Conservation (phyloP, 2,113 vertebrate genomes). For the Dromiciops gliroides region DNA sequence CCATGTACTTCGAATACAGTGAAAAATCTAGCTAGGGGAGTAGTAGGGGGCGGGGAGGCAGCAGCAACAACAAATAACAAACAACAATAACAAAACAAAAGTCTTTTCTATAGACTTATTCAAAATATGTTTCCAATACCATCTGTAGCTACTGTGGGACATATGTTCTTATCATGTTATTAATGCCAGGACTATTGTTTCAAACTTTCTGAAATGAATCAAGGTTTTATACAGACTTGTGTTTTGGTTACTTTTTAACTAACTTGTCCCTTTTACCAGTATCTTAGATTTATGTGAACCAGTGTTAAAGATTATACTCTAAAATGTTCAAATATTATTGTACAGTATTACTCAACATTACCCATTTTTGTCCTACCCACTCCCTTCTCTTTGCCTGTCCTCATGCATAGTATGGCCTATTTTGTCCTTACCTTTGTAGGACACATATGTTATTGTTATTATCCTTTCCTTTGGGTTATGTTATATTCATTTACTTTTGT, state of each 20-base stretch:
- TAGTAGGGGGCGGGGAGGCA: no score
- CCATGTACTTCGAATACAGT: slow-evolving; percentile 21
- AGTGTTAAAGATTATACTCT: neutral
- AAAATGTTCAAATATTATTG: neutral
- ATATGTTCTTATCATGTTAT: neutral
- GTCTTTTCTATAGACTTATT: neutral
- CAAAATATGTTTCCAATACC: neutral
- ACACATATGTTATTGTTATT: accelerated
- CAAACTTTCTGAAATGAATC: neutral
- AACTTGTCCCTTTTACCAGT: neutral
- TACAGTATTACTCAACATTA: neutral
- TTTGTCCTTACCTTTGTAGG: neutral
- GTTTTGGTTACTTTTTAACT: neutral
- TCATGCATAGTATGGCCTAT: neutral
- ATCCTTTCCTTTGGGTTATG: neutral
- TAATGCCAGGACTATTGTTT: neutral
- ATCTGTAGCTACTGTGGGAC: neutral
- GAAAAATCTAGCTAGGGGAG: slow-evolving; percentile 25
- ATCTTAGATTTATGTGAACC: slow-evolving; percentile 40
- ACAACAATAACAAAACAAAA: neutral
- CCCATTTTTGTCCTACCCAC: neutral
- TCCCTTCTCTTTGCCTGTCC: neutral
- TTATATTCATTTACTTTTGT: neutral
- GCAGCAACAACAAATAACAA: neutral
- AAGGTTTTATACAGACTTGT: neutral